Evolutionary conservation across 2,113 vertebrate species (phyloP).

Genomic region (Orientallactaga bullata): DNA sequence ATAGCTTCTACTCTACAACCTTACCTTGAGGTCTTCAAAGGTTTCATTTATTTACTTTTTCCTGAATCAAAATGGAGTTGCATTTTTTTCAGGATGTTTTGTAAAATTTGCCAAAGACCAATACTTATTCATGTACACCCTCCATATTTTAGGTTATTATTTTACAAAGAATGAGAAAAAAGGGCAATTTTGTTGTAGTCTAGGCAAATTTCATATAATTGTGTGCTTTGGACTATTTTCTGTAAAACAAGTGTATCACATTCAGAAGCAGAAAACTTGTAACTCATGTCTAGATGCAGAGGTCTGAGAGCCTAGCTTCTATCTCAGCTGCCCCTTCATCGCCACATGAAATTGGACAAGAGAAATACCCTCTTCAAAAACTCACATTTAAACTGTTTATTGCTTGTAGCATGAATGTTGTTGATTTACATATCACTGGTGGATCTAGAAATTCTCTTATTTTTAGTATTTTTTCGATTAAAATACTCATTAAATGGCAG

Average conservation of each 20-base stretch:
- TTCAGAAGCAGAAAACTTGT: no score
- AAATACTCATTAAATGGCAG: neutral
- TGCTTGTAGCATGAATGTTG: neutral
- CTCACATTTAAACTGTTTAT: neutral
- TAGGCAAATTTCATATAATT: neutral
- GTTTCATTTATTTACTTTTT: neutral
- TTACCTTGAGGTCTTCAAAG: neutral
- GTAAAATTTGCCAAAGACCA: constrained; percentile 3
- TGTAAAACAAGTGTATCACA: no score
- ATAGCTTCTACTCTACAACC: neutral
- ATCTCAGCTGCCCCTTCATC: neutral
- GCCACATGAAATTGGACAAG: neutral
- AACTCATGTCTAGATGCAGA: no score
- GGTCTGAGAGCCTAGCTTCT: neutral
- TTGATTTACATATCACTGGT: neutral
- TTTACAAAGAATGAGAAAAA: neutral
- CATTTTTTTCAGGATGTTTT: neutral
- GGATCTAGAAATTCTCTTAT: neutral
- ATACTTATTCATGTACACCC: neutral
- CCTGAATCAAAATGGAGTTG: neutral
- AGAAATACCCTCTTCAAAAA: neutral
- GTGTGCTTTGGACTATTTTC: neutral
- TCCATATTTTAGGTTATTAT: neutral
- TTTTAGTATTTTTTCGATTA: neutral
- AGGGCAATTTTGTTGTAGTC: neutral